Percentiles rank a stretch among this genome's conserved stretches.
Conservation (phyloP, 2,797 vertebrate genomes). For the Microcaecilia unicolor region DNA sequence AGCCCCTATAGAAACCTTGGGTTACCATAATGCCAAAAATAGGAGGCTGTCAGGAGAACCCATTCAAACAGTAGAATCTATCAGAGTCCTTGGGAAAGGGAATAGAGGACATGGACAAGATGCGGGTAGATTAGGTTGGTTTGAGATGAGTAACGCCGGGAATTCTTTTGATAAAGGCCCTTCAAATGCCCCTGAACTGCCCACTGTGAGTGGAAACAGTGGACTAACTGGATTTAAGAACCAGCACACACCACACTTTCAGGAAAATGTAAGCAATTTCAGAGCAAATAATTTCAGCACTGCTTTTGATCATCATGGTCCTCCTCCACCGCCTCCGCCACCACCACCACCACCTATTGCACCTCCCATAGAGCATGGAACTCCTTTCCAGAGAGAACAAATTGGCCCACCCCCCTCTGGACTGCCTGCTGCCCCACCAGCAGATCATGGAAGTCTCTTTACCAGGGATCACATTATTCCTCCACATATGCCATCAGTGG, state of each 20-base stretch:
- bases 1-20: constrained; percentile 76
- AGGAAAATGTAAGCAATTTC: constrained; percentile 51
- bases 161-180: constrained; percentile 54
- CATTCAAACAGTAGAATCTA: constrained; percentile 91
- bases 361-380: constrained; percentile 41
- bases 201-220: constrained; percentile 32
- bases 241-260: constrained; percentile 40
- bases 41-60: constrained; percentile 74
- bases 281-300: constrained; percentile 44
- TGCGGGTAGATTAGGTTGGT: constrained; percentile 49
- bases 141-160: constrained; percentile 41
- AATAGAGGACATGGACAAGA: constrained; percentile 59
- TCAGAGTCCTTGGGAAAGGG: constrained; percentile 77
- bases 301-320: constrained; percentile 55
- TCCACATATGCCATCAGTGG: constrained; percentile 45
- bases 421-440: constrained; percentile 37
- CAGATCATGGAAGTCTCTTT: constrained; percentile 53
- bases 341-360: constrained; percentile 28
- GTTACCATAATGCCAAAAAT: constrained; percentile 63
- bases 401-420: constrained; percentile 24
- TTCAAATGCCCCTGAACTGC: constrained; percentile 36
- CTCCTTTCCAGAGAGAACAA: constrained; percentile 40
- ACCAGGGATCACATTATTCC: constrained; percentile 46
- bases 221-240: constrained; percentile 38
- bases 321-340: constrained; percentile 12